These are phyloP conservation scores for Aramus guarauna DNA, from an alignment of 2,113 vertebrate genomes.

Conservation along the genomic window DNA sequence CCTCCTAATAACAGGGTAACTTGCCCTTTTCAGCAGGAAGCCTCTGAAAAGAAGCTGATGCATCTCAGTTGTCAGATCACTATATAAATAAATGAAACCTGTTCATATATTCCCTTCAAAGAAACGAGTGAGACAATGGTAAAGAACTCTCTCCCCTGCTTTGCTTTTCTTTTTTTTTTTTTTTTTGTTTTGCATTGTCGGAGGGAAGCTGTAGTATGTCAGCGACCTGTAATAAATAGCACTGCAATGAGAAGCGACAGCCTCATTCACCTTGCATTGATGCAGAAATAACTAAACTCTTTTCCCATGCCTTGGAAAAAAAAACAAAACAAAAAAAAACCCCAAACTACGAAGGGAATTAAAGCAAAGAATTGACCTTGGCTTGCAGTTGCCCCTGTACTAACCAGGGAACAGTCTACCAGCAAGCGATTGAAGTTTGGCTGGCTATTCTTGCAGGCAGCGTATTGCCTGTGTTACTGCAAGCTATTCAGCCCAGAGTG, in stretches of 20 bases:
- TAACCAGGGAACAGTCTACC: not conserved
- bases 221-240: slow-evolving; percentile 88
- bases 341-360: not conserved
- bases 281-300: slow-evolving; percentile 80
- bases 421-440: not conserved
- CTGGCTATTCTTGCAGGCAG: not conserved
- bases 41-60: slow-evolving; percentile 53
- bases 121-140: slow-evolving; percentile 18
- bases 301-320: slow-evolving; percentile 69
- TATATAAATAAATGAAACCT: slow-evolving; percentile 58
- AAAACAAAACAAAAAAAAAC: not conserved
- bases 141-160: not conserved
- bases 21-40: slow-evolving; percentile 54
- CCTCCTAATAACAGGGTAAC: slow-evolving; percentile 39
- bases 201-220: slow-evolving; percentile 72
- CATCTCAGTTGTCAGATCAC: slow-evolving; percentile 35
- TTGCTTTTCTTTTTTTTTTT: not conserved
- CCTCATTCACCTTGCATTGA: slow-evolving; percentile 85
- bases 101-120: slow-evolving; percentile 6
- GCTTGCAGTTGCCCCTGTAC: slow-evolving; percentile 32
- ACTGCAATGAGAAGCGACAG: slow-evolving; percentile 78
- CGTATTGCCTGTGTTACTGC: not conserved
- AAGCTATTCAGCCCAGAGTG: not conserved
- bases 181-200: not conserved
- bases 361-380: slow-evolving; percentile 79